A percentile compares a stretch with the other conserved stretches of the same genome.
Conservation (phyloP, 2,113 vertebrate species). For the Cephalopholis sonnerati region DNA sequence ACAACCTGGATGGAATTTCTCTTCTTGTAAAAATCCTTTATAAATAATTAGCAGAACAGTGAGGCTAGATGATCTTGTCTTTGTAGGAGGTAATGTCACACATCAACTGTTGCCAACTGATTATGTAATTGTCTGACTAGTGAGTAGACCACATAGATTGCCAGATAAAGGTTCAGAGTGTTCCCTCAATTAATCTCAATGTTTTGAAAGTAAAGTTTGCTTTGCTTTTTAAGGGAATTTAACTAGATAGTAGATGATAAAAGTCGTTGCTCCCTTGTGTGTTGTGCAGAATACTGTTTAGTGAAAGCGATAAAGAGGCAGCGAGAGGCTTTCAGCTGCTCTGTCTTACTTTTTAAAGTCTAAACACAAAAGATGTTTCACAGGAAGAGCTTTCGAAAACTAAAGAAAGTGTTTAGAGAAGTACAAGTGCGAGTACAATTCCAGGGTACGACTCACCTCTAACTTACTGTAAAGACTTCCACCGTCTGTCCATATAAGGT, state of each 20-base stretch:
- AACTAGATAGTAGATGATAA: background rate
- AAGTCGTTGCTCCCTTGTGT: background rate
- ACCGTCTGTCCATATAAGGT: conserved; percentile 26
- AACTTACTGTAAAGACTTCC: background rate
- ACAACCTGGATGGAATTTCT: conserved; percentile 48
- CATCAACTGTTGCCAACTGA: background rate
- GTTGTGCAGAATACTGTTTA: background rate
- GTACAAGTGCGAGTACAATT: background rate
- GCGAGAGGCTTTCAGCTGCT: background rate
- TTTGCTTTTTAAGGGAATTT: background rate
- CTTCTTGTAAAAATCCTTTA: conserved; percentile 15
- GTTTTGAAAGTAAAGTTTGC: background rate
- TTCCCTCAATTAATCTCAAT: background rate
- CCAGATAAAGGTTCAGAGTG: background rate
- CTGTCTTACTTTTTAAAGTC: background rate
- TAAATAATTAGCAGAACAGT: conserved; percentile 19
- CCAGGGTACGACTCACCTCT: background rate
- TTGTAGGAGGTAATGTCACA: background rate
- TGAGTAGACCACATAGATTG: background rate
- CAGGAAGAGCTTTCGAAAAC: conserved; percentile 1
- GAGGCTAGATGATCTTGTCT: background rate
- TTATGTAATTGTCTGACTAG: background rate
- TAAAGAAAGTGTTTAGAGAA: conserved; percentile 13
- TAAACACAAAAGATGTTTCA: conserved; percentile 13
- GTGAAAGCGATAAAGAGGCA: background rate